phyloP scores from a whole-genome alignment of 2,113 vertebrate genomes.

The Macquaria australasica region DNA sequence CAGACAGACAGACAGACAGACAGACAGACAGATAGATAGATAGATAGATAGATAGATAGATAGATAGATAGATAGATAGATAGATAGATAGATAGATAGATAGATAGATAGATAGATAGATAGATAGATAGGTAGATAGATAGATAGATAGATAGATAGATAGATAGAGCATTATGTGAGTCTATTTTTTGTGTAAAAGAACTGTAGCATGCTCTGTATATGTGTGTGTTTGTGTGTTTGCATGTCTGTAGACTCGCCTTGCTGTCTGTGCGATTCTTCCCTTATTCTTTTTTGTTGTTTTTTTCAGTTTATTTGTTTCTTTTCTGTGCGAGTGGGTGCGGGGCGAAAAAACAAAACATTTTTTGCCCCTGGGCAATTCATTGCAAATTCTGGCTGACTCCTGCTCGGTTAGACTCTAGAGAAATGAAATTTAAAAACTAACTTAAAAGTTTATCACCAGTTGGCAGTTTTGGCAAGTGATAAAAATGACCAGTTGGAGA shows the following conservation, averaged over 20 bases:
- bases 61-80: conserved; percentile 41
- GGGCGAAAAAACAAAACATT: conserved; percentile 72
- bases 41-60: conserved; percentile 46
- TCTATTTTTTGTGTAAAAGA: conserved; percentile 14
- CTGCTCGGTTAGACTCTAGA: conserved; percentile 71
- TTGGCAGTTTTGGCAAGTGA: conserved; percentile 84
- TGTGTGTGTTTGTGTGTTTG: conserved; percentile 23
- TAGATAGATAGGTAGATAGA: conserved; percentile 18
- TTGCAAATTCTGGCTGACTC: conserved; percentile 80
- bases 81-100: conserved; percentile 24
- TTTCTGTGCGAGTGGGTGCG: conserved; percentile 43
- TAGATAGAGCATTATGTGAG: background rate
- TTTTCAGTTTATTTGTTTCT: conserved; percentile 65
- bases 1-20: conserved; percentile 42
- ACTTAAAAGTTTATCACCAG: conserved; percentile 82
- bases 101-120: conserved; percentile 49
- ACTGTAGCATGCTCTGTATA: background rate
- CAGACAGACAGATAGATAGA: conserved; percentile 49
- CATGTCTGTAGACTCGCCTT: conserved; percentile 36
- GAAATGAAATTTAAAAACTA: conserved; percentile 78
- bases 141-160: conserved; percentile 23
- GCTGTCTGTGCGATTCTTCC: conserved; percentile 37
- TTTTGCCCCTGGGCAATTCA: conserved; percentile 77
- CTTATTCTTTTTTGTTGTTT: conserved; percentile 26
- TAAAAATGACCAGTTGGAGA: conserved; percentile 82